Conservation (phyloP, 2,113 vertebrate species). For the Gracilinanus agilis region DNA sequence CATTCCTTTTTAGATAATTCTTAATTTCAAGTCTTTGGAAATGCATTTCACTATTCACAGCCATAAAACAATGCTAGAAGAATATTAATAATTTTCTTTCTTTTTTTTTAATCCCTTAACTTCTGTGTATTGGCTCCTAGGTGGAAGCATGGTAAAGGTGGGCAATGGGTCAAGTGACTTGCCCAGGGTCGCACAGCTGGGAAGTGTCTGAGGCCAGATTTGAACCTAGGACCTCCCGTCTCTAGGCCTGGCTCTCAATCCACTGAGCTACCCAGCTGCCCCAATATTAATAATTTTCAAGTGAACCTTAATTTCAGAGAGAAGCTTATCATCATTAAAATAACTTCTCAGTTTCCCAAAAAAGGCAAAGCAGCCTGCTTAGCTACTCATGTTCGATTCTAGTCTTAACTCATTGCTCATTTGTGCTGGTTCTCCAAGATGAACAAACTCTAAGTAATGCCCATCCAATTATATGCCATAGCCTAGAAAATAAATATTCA, state of each 20-base stretch:
- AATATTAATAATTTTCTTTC: too few relatives aligned
- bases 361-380: not conserved
- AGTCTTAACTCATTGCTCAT: not conserved
- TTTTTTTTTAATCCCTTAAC: too few relatives aligned
- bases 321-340: not conserved
- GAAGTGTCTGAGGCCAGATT: too few relatives aligned
- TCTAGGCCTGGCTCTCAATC: too few relatives aligned
- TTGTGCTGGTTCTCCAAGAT: not conserved
- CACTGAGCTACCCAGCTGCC: too few relatives aligned
- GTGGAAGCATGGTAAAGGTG: too few relatives aligned
- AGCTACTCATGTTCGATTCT: not conserved
- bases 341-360: not conserved
- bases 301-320: not conserved
- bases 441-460: not conserved
- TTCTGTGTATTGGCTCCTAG: too few relatives aligned
- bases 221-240: too few relatives aligned
- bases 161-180: too few relatives aligned
- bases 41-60: not conserved
- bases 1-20: not conserved
- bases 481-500: not conserved
- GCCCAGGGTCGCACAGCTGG: too few relatives aligned
- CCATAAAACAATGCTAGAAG: not conserved
- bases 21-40: not conserved
- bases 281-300: too few relatives aligned
- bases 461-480: not conserved